These are phyloP conservation scores for Paelopatides confundens DNA, from an alignment of 53 echinoderm and acorn worm species.

Conservation along the genomic window DNA sequence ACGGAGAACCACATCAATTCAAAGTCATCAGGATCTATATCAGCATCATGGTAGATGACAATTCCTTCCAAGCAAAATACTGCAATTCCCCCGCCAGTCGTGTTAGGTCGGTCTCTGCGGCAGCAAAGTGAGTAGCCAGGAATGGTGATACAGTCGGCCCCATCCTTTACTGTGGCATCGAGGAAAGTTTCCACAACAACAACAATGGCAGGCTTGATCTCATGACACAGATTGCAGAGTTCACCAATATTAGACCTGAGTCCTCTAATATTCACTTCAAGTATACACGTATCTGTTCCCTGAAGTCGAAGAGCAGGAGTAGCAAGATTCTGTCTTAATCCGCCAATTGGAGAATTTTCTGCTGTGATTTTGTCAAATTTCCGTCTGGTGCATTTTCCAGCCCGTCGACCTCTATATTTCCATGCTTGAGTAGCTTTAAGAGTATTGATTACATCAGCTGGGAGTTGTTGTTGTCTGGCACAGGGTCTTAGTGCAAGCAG, in stretches of 20 bases:
- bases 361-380: too few relatives aligned
- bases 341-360: slow-evolving; percentile 56
- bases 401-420: neutral
- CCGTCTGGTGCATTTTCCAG: neutral
- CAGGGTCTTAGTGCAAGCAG: neutral
- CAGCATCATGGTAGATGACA: slow-evolving; percentile 49
- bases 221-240: slow-evolving; percentile 35
- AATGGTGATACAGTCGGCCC: slow-evolving; percentile 54
- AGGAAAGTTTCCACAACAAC: slow-evolving; percentile 51
- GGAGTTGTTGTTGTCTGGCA: neutral
- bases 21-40: slow-evolving; percentile 52
- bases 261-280: slow-evolving; percentile 56
- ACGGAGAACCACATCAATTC: slow-evolving; percentile 71
- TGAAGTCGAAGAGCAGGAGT: slow-evolving; percentile 49
- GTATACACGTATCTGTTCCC: slow-evolving; percentile 16
- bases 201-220: slow-evolving; percentile 42
- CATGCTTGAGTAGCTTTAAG: neutral
- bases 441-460: neutral
- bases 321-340: slow-evolving; percentile 42
- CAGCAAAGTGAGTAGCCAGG: slow-evolving; percentile 62
- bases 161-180: slow-evolving; percentile 35
- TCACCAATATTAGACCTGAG: slow-evolving; percentile 55
- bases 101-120: slow-evolving; percentile 47
- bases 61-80: slow-evolving; percentile 60
- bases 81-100: slow-evolving; percentile 51